Percentiles rank a stretch among this genome's conserved stretches.
These are phyloP conservation scores for Enteromius trimaculatus DNA, from an alignment of 2,797 vertebrate species.

Conservation along the genomic window DNA sequence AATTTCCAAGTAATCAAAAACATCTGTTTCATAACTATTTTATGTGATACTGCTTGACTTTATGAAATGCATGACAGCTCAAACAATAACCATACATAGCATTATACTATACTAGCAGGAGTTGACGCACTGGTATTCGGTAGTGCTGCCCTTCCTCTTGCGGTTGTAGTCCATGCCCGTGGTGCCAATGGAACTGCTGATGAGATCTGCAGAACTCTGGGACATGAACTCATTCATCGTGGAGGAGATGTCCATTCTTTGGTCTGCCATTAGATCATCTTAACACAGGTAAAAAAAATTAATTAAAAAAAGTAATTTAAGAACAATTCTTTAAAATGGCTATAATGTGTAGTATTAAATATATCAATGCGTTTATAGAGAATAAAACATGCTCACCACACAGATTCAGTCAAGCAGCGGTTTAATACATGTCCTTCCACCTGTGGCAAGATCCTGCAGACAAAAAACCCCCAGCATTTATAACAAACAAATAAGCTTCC, in stretches of 20 bases:
- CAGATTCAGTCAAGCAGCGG: conserved; percentile 79
- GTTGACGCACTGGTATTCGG: conserved; percentile 92
- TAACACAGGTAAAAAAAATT: conserved; percentile 6
- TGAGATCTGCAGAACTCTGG: conserved; percentile 90
- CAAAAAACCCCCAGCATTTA: conserved; percentile 3
- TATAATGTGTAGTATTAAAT: background rate
- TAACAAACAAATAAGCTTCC: background rate
- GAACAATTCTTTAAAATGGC: background rate
- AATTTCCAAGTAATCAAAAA: background rate
- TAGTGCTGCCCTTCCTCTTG: conserved; percentile 96
- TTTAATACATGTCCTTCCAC: conserved; percentile 80
- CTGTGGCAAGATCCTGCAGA: conserved; percentile 70
- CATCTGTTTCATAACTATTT: background rate
- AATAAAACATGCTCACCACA: conserved; percentile 73
- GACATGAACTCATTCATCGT: conserved; percentile 99
- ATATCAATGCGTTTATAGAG: background rate
- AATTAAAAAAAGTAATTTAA: background rate
- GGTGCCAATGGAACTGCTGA: conserved; percentile 91
- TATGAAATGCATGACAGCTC: background rate
- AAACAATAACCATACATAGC: background rate
- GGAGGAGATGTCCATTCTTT: conserved; percentile 99
- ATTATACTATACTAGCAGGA: background rate
- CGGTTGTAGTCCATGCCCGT: conserved; percentile 93
- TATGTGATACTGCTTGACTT: background rate
- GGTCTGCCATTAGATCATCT: conserved; percentile 99